Evolutionary conservation across 2,888 invertebrate genomes (phyloP).

Genomic region (Platycheirus albimanus): DNA sequence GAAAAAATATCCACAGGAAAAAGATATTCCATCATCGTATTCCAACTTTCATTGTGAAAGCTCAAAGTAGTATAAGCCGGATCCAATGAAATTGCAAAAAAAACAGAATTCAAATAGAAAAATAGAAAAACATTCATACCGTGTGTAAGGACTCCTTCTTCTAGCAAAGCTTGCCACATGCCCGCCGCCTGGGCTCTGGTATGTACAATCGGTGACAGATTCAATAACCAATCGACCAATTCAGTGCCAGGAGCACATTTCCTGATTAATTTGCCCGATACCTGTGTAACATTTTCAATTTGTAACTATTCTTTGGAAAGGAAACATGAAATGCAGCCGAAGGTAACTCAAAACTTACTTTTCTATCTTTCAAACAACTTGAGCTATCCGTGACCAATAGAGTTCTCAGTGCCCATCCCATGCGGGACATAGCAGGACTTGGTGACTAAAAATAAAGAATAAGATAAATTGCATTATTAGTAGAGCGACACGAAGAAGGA

Average conservation of each 20-base stretch:
- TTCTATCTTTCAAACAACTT: constrained; percentile 87
- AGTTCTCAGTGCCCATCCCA: constrained; percentile 88
- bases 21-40: constrained; percentile 19
- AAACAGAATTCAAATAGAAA: constrained; percentile 4
- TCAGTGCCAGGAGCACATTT: constrained; percentile 90
- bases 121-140: constrained; percentile 84
- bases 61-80: constrained; percentile 10
- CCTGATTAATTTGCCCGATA: constrained; percentile 86
- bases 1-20: not conserved
- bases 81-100: not conserved
- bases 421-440: constrained; percentile 86
- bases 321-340: not conserved
- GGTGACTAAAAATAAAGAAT: constrained; percentile 83
- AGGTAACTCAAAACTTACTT: constrained; percentile 80
- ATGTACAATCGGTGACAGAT: constrained; percentile 86
- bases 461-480: constrained; percentile 28
- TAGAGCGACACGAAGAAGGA: constrained; percentile 5
- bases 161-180: constrained; percentile 92
- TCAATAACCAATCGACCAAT: constrained; percentile 91
- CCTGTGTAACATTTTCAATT: constrained; percentile 77
- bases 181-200: constrained; percentile 88
- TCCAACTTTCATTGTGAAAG: not conserved
- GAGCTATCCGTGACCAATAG: constrained; percentile 86
- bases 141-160: constrained; percentile 90
- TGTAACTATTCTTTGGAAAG: constrained; percentile 9